Evolutionary conservation across 2,797 vertebrate genomes (phyloP), one percentile per base, ranked within the genome.

Genomic region (Cirrhinus molitorella): DNA sequence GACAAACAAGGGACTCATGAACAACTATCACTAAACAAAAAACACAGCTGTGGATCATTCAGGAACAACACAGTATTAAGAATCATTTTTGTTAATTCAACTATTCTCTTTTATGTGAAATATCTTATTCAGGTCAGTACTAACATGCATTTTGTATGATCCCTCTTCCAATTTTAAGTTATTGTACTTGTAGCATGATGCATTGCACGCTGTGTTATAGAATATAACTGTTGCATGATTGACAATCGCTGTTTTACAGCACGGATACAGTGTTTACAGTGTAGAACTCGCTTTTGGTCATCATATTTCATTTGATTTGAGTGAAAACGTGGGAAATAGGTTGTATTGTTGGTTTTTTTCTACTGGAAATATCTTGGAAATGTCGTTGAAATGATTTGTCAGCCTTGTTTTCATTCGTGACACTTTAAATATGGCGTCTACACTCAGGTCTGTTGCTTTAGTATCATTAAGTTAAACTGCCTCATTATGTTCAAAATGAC

Each of bases 221-320:
- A 45, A 49, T 12, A 51, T 45, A 65, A 45, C 19, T 28, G 4
- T 55, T 79, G 68, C 55, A 57, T 71, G 63, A 57, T 47, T 80
- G 71, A 84, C 83, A 82, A 76, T 76, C 73, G 77, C 16, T 59
- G 34, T 78, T 59, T 11, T 80, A 16, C 10, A 16, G 40, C 23
- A 72, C 40, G 17, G 34, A 73, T 37, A 31, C 57, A 74, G 78
- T 63, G 79, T 81, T 72, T 72, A 81, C 68, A 53, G 63, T 31
- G 57, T 34, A 74, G 49, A 37, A 49, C 72, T 55, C 6, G 34
- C 34, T 34, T 19, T 8, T 63, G n/a, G 51, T n/a, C 28, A 1
- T 37, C 73, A 61, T 45, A 43, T 76, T 61, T 25, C 10, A 43
- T 12, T 45, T 25, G 74, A 61, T 59, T 3, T 3, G n/a, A 45